These are phyloP conservation scores for Corticium candelabrum DNA, from an alignment of 37 sponge, comb jelly and placozoan genomes.

Conservation along the genomic window DNA sequence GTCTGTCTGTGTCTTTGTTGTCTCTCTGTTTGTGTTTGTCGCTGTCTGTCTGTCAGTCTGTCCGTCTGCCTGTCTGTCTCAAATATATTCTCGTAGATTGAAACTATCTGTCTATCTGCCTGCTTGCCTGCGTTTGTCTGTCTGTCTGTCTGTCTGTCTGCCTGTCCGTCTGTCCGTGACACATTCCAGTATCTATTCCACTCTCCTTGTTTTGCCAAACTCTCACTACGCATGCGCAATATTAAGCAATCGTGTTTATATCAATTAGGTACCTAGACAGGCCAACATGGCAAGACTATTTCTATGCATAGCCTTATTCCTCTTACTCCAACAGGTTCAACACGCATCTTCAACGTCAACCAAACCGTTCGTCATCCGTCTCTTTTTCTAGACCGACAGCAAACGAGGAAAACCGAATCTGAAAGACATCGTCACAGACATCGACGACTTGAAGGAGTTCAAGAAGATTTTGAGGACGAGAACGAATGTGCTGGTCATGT, in stretches of 20 bases:
- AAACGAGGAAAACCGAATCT: not conserved
- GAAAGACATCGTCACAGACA: slow-evolving; percentile 15
- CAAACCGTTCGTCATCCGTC: not conserved
- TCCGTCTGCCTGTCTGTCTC: too few species aligned
- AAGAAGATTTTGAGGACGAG: slow-evolving; percentile 71
- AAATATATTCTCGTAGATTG: too few species aligned
- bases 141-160: not conserved
- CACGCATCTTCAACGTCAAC: not conserved
- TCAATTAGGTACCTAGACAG: too few species aligned
- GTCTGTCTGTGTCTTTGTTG: too few species aligned
- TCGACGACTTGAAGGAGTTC: slow-evolving; percentile 68
- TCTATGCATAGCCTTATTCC: too few species aligned
- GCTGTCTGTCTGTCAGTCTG: too few species aligned
- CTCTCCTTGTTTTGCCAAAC: too few species aligned
- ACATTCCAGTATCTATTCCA: too few species aligned
- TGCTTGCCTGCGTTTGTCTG: not conserved
- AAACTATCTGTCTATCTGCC: not conserved
- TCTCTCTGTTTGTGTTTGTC: too few species aligned
- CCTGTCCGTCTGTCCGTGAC: not conserved
- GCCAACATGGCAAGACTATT: too few species aligned
- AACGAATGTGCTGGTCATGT: slow-evolving; percentile 61
- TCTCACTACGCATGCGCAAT: too few species aligned
- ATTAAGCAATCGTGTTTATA: too few species aligned
- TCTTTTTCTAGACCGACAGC: not conserved
- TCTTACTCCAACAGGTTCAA: not conserved